Evolutionary conservation across 2,113 vertebrate species (phyloP).

Genomic region (Taurulus bubalis): DNA sequence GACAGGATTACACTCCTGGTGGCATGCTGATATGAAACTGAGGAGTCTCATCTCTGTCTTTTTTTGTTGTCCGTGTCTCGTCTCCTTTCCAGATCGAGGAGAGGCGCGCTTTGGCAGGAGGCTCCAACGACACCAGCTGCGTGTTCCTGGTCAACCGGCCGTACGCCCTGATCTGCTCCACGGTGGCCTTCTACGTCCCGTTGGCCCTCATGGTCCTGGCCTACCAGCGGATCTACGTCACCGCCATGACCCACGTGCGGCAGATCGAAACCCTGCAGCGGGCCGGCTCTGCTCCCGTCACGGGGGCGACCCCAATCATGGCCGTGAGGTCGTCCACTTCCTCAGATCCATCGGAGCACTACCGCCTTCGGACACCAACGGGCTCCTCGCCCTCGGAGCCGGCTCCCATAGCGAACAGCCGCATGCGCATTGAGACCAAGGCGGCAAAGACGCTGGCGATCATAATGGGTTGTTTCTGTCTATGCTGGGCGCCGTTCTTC

Average conservation of each 20-base stretch:
- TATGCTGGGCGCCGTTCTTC: conserved; percentile 87
- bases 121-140: conserved; percentile 82
- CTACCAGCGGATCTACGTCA: conserved; percentile 86
- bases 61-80: background rate
- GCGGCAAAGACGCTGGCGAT: conserved; percentile 86
- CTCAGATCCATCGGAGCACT: conserved; percentile 68
- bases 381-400: conserved; percentile 62
- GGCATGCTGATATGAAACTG: background rate
- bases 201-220: conserved; percentile 85
- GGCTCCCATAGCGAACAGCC: conserved; percentile 68
- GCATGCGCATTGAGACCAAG: conserved; percentile 85
- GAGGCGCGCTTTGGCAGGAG: conserved; percentile 53
- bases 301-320: conserved; percentile 25
- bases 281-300: conserved; percentile 80
- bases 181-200: conserved; percentile 85
- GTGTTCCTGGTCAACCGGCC: conserved; percentile 86
- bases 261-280: conserved; percentile 84
- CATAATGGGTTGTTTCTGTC: conserved; percentile 87
- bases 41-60: background rate
- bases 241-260: conserved; percentile 84
- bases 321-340: conserved; percentile 61
- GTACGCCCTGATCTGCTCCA: conserved; percentile 85
- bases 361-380: conserved; percentile 39
- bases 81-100: conserved; percentile 77
- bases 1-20: background rate